Base-by-base conservation (phyloP, 2,888 invertebrate species). In the Geotrupes spiniger region DNA sequence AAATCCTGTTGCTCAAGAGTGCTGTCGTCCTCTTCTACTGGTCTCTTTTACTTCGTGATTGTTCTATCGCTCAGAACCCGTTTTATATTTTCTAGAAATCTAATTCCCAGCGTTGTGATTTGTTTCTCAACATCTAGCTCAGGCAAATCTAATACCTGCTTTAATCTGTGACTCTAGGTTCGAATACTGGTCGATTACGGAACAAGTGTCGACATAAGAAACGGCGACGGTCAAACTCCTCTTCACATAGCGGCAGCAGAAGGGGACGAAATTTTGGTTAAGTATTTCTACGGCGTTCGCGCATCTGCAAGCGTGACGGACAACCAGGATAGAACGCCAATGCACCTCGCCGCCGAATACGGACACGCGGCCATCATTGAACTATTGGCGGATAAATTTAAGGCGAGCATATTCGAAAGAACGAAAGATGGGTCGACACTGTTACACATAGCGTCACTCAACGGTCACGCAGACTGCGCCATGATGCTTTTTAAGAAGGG, bases 401-500 rank as follows among this genome's bases (percentile, higher is more conserved):
- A 93, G 72, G 96, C 97, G 1, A 95, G 96, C 57, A 92, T 97
- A 63, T 88, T 92, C 68, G 94, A 96, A 73, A 79, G 98, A 54
- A 97, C 97, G 1, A 96, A 95, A 73, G 98, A 99, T 72, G 99
- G 99, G 45, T 95, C 93, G 65, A 99, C 99, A 0, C 77, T 99
- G 53, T 95, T 99, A 91, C 99, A 99, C 72, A 95, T 99, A 53
- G 98, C 99, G 0, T 95, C 98, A 0, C 78, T 94, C 52, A 93
- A 92, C 69, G 98, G 99, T 0, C 97, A 98, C 72, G 94, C 98
- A 0, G 97, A 97, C 66, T 98, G 98, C 63, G 98, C 98, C 36
- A 89, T 95, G 78, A 95, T 96, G 84, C 87, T 99, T 52, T 92
- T 99, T 74, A 96, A 95, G 75, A 95, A 97, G 71, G 99, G 99